Evolutionary conservation across 92 coral and sea anemone genomes (phyloP), one percentile per base, ranked within the genome.

Genomic region (Isaurus tuberculatus): DNA sequence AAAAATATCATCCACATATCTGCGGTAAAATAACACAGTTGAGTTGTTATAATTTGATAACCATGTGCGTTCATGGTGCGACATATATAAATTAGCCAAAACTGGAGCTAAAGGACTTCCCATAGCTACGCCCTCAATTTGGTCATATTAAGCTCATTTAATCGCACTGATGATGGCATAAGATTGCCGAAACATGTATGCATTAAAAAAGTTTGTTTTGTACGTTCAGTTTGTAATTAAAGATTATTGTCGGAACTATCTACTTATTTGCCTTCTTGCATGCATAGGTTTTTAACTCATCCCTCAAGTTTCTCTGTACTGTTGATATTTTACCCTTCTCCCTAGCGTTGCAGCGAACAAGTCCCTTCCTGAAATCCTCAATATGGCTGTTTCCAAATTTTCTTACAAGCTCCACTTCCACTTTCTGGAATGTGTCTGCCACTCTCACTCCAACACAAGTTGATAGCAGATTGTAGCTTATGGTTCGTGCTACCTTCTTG

Each of bases 241-340:
- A 63, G 42, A 65, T 65, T 65, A 65, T 2, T 65, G 70, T 65
- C 3, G 36, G 70, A 65, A 36, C 40, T 2, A 28, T 65, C 70
- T 65, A 69, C 49, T 69, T 55, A 55, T 19, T 20, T 55, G 63
- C 23, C 63, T 55, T 55, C 63, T 55, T n/a, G 63, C 63, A 55
- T 17, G 63, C 63, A 55, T 55, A 55, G 25, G 63, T 55, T 55
- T 55, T 55, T 55, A 55, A 53, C 61, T 53, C 73, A 16, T 69
- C 73, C 30, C 73, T 69, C 73, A 69, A 32, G 73, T 69, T 69
- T 69, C 73, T 69, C 73, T 69, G 73, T 34, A 69, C 73, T 69
- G 73, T 34, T 33, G 73, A 69, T 69, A 48, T 69, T 69, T 69
- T 69, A 20, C 73, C 73, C 73, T 19, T 70, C 53, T 70, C 17